Percentiles rank a stretch among this genome's conserved stretches.
Conservation (phyloP, 2,113 vertebrate species). For the Sylvia atricapilla region DNA sequence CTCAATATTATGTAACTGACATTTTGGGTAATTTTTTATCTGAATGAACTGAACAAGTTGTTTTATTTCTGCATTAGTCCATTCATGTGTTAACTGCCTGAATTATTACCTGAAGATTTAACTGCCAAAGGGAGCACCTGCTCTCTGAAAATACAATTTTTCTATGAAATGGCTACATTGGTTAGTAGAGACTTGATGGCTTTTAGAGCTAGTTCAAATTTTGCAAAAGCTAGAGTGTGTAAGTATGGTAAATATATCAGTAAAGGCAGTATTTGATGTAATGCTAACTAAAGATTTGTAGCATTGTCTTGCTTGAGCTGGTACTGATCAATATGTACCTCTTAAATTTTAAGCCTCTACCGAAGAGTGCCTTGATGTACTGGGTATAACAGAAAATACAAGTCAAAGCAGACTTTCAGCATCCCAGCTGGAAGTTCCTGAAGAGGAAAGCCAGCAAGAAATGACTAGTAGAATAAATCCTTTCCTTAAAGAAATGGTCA, state of each 20-base stretch:
- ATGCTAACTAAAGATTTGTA: neutral
- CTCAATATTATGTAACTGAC: neutral
- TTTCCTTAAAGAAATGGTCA: slow-evolving; percentile 89
- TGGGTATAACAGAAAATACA: slow-evolving; percentile 84
- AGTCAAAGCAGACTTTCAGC: slow-evolving; percentile 72
- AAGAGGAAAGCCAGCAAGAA: slow-evolving; percentile 75
- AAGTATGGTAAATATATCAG: neutral
- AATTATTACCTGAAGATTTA: neutral
- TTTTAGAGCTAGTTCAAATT: neutral
- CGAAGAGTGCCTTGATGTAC: slow-evolving; percentile 83
- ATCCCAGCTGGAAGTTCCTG: slow-evolving; percentile 73
- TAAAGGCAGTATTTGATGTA: neutral
- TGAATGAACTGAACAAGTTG: neutral
- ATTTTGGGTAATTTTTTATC: neutral
- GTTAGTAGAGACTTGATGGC: neutral
- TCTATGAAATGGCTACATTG: neutral
- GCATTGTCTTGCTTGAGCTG: neutral
- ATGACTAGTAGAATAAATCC: slow-evolving; percentile 76
- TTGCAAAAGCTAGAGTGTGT: neutral
- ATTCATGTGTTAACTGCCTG: neutral
- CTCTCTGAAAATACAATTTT: neutral
- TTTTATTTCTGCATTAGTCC: neutral
- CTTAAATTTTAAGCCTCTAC: slow-evolving; percentile 78
- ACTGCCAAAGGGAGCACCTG: neutral
- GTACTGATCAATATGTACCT: neutral